These are phyloP conservation scores for Serripes groenlandicus DNA, from an alignment of 2,888 invertebrate species.

Conservation along the genomic window DNA sequence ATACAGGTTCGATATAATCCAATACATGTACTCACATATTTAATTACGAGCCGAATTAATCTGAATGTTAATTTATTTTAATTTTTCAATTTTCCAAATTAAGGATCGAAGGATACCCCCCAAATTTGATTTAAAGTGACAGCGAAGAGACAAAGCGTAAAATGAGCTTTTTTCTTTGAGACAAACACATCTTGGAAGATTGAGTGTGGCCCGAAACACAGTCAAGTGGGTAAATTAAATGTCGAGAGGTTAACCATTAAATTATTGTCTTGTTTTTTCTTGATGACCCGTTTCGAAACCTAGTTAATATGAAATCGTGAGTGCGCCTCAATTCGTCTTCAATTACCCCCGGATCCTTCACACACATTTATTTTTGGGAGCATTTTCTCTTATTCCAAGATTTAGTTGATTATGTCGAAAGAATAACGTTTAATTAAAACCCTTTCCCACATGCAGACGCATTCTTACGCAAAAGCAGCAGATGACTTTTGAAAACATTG, in stretches of 20 bases:
- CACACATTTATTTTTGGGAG: not conserved
- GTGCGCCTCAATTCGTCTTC: slow-evolving; percentile 17
- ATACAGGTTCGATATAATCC: not conserved
- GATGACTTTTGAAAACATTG: no score
- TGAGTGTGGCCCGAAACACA: not conserved
- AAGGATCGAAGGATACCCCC: not conserved
- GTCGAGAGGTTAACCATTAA: slow-evolving; percentile 60
- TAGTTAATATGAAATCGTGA: slow-evolving; percentile 61
- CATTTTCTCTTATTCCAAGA: not conserved
- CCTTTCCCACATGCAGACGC: no score
- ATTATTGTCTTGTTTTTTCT: slow-evolving; percentile 65
- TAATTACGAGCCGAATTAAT: slow-evolving; percentile 8
- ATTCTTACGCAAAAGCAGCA: no score
- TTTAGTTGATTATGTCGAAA: no score
- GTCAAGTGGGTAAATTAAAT: slow-evolving; percentile 39
- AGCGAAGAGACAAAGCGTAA: slow-evolving; percentile 9
- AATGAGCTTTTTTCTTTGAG: slow-evolving; percentile 11
- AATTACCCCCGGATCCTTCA: no score
- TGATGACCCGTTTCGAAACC: slow-evolving; percentile 46
- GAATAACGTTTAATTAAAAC: no score
- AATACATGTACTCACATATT: slow-evolving; percentile 8
- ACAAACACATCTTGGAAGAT: slow-evolving; percentile 2
- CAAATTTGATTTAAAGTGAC: slow-evolving; percentile 7
- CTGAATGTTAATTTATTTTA: slow-evolving; percentile 23
- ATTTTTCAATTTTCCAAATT: slow-evolving; percentile 16